Base-by-base conservation (phyloP, 2,888 invertebrate genomes). In the Emmelina monodactyla region DNA sequence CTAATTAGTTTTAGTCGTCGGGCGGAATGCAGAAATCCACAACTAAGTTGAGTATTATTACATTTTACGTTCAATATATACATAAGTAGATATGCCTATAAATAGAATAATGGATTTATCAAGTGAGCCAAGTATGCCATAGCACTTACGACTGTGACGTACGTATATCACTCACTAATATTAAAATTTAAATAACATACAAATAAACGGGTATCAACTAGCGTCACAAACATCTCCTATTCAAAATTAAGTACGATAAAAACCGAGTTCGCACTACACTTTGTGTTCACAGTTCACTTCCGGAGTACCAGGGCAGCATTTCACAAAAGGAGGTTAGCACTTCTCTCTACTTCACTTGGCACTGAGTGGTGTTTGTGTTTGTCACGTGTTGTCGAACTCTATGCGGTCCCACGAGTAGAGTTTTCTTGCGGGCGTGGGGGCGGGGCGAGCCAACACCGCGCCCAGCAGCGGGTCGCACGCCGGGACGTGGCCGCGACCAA, bases 341-440 rank as follows among this genome's bases (percentile, higher is more conserved):
- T n/a, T n/a, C n/a, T n/a, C n/a, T n/a, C n/a, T n/a, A n/a, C n/a
- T n/a, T n/a, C n/a, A n/a, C n/a, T n/a, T n/a, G n/a, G n/a, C n/a
- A n/a, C n/a, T n/a, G n/a, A n/a, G n/a, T n/a, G n/a, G n/a, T n/a
- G n/a, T n/a, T n/a, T n/a, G n/a, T n/a, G n/a, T n/a, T 56, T 57
- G 80, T 80, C 80, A 80, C 51, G 80, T 79, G 65, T 88, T 85
- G 58, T 88, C 87, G 64, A 84, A 89, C 68, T 89, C 89, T 47
- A 88, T 83, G 58, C 85, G 86, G 62, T 91, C 91, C 91, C 91
- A 92, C 11, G 87, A 84, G 51, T 87, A 82, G 47, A 85, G 84
- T 44, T 85, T 80, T 41, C 82, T 83, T 41, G 84, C 84, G 40
- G 88, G 86, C 28, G 88, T 85, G 29, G 85, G 75, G 36, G 75